phyloP scores from a whole-genome alignment of 2,113 vertebrate species.

The Hypocryptadius cinnamomeus region DNA sequence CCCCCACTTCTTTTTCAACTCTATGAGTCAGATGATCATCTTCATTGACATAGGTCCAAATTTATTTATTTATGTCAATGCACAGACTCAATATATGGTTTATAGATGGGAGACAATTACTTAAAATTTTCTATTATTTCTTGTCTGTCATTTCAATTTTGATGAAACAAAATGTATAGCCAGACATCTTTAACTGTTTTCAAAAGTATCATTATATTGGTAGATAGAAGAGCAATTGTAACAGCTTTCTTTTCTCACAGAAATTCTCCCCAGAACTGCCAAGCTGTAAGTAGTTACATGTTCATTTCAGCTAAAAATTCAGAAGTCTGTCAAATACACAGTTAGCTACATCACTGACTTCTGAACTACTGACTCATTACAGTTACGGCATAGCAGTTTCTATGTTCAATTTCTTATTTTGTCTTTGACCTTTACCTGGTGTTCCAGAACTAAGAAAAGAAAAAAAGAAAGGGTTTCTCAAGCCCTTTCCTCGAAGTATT shows the following conservation, averaged over 20 bases:
- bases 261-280: not conserved
- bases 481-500: not conserved
- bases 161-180: not conserved
- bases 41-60: not conserved
- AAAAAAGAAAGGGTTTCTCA: not conserved
- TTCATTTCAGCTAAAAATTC: not conserved
- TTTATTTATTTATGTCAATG: not conserved
- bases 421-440: not conserved
- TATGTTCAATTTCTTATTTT: not conserved
- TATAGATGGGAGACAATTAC: not conserved
- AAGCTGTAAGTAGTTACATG: not conserved
- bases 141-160: not conserved
- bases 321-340: not conserved
- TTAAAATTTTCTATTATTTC: not conserved
- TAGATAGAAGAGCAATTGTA: not conserved
- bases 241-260: not conserved
- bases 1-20: not conserved
- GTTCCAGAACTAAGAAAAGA: not conserved
- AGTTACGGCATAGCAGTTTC: not conserved
- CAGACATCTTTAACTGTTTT: not conserved
- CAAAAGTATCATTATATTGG: not conserved
- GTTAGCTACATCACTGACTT: not conserved
- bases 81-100: rapidly evolving
- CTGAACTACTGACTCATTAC: not conserved
- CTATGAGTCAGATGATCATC: not conserved